A percentile compares a stretch with the other conserved stretches of the same genome.
Evolutionary conservation across 2,797 vertebrate genomes (phyloP).

Genomic region (Eulemur albifrons): DNA sequence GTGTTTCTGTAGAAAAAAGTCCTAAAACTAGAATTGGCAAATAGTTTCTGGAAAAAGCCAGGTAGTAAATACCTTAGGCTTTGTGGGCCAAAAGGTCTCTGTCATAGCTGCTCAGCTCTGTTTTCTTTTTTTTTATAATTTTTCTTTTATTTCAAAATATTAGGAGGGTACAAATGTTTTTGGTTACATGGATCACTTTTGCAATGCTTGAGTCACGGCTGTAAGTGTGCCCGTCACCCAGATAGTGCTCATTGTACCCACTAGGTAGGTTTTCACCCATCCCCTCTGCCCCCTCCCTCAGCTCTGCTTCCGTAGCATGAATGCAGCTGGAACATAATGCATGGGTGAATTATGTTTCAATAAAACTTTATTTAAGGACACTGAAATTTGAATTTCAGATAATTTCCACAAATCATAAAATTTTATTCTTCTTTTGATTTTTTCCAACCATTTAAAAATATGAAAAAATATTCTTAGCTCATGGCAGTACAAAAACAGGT

Average conservation of each 20-base stretch:
- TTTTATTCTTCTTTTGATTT: background rate
- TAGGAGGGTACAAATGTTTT: too few relatives aligned
- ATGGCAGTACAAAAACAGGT: background rate
- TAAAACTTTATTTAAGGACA: constrained; percentile 5
- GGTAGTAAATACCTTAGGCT: background rate
- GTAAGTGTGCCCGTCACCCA: too few relatives aligned
- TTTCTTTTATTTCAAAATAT: too few relatives aligned
- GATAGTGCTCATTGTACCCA: too few relatives aligned
- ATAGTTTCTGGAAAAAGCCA: background rate
- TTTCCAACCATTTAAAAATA: background rate
- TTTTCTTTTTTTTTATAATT: too few relatives aligned
- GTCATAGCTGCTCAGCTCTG: background rate
- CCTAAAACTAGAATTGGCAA: background rate
- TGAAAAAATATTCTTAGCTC: background rate
- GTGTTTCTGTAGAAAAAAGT: constrained; percentile 23
- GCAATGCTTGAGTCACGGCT: too few relatives aligned
- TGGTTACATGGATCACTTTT: too few relatives aligned
- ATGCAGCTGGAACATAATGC: background rate
- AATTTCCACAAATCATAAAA: constrained; percentile 17
- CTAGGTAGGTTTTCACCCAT: too few relatives aligned
- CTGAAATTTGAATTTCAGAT: constrained; percentile 5
- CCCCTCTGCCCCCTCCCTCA: background rate
- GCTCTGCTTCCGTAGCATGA: background rate
- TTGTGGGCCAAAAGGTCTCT: background rate
- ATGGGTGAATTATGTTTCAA: background rate